Evolutionary conservation across 2,113 vertebrate genomes (phyloP).

Genomic region (Gambusia affinis): DNA sequence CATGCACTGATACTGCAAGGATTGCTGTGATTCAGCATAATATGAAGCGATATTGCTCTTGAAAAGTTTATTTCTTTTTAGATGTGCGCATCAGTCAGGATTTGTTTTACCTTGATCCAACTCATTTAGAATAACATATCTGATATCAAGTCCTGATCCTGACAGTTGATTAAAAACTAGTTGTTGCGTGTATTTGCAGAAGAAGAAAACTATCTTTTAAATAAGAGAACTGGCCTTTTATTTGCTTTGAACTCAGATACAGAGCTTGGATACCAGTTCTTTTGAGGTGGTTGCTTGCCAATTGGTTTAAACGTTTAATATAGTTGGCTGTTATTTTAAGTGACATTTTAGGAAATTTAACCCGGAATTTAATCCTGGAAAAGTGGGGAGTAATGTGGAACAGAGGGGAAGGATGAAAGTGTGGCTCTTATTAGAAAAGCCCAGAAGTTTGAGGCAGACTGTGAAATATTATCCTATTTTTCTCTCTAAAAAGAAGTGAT

Average conservation of each 20-base stretch:
- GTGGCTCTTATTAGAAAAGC: slow-evolving; percentile 32
- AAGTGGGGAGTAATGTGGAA: background rate
- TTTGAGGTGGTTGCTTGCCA: background rate
- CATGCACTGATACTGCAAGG: background rate
- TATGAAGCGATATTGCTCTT: background rate
- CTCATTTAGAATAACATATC: background rate
- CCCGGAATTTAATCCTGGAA: background rate
- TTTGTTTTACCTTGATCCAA: background rate
- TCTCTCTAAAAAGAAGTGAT: slow-evolving; percentile 15
- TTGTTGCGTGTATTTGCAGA: no score
- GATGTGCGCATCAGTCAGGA: background rate
- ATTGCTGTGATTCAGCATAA: background rate
- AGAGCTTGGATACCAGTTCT: background rate
- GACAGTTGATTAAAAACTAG: background rate
- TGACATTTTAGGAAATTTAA: background rate
- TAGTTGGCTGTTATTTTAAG: background rate
- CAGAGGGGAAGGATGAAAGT: slow-evolving; percentile 14
- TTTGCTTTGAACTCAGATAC: background rate
- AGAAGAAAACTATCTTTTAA: background rate
- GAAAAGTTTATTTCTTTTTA: background rate
- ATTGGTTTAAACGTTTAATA: background rate
- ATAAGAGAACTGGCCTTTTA: background rate
- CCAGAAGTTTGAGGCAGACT: slow-evolving; percentile 22
- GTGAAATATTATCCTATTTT: slow-evolving; percentile 5
- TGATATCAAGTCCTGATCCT: background rate